These are phyloP conservation scores for Plebejus argus DNA, from an alignment of 2,888 invertebrate species.

Conservation along the genomic window DNA sequence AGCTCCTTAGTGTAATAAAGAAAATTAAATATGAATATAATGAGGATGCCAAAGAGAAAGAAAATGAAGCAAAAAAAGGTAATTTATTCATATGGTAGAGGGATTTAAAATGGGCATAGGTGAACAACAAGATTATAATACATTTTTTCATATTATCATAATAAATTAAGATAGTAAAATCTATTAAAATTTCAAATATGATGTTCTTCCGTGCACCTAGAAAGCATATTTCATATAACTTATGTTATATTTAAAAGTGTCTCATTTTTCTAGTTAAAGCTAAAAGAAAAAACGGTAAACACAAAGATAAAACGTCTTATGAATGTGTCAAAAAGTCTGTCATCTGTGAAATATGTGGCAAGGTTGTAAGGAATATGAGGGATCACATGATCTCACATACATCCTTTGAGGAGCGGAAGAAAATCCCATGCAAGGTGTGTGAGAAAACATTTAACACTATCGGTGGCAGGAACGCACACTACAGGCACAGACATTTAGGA, in stretches of 20 bases:
- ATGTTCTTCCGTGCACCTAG: no score
- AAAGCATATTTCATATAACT: no score
- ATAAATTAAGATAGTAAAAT: no score
- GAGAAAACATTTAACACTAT: conserved; percentile 55
- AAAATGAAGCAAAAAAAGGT: conserved; percentile 45
- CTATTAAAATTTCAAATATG: no score
- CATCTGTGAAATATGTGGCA: conserved; percentile 67
- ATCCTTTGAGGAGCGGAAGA: conserved; percentile 48
- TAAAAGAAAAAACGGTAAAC: conserved; percentile 38
- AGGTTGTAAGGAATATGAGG: conserved; percentile 57
- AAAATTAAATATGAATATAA: conserved; percentile 52
- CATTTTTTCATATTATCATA: no score
- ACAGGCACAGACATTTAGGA: conserved; percentile 62
- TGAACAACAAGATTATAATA: neutral
- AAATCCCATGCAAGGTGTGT: conserved; percentile 56
- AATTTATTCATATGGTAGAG: neutral
- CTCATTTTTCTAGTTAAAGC: neutral
- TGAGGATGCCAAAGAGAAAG: conserved; percentile 48
- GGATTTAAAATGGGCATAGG: no score
- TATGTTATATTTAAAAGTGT: neutral
- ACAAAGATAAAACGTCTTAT: conserved; percentile 44
- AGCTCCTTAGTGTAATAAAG: conserved; percentile 60
- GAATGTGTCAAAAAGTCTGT: conserved; percentile 43
- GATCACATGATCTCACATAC: conserved; percentile 54
- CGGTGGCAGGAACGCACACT: conserved; percentile 56